These are phyloP conservation scores for Hozukius guyotensis DNA, from an alignment of 2,797 vertebrate species.

Conservation along the genomic window DNA sequence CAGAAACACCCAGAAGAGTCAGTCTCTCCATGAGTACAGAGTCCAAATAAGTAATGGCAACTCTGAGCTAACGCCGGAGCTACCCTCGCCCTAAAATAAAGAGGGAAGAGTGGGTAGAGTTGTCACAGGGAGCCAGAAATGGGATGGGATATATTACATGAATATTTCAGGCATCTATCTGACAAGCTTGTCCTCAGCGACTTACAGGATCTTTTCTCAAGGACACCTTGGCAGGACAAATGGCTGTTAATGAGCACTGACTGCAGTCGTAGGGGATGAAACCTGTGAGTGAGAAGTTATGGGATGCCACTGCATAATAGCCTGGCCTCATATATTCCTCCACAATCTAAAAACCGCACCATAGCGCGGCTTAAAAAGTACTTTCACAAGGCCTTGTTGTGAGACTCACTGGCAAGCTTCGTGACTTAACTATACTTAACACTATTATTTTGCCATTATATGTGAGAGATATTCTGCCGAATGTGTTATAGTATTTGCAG, in stretches of 20 bases:
- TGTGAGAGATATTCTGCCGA: not conserved
- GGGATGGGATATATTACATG: constrained; percentile 51
- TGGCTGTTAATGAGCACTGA: constrained; percentile 37
- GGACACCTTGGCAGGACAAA: constrained; percentile 52
- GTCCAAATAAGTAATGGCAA: constrained; percentile 72
- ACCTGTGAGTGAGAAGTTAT: constrained; percentile 18
- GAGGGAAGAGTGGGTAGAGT: constrained; percentile 39
- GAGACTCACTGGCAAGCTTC: not conserved
- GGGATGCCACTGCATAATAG: constrained; percentile 9
- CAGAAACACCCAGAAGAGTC: constrained; percentile 70
- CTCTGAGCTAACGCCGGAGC: constrained; percentile 55
- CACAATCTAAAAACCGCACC: not conserved
- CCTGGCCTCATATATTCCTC: not conserved
- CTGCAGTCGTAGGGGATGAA: constrained; percentile 12
- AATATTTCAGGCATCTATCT: constrained; percentile 62
- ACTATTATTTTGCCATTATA: not conserved
- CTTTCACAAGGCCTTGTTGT: not conserved
- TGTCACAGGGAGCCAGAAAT: constrained; percentile 49
- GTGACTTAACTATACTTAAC: not conserved
- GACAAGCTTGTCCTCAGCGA: constrained; percentile 54
- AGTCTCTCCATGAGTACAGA: constrained; percentile 57
- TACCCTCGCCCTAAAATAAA: constrained; percentile 51
- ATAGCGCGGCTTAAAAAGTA: not conserved
- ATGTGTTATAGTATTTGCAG: not conserved
- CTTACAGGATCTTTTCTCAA: constrained; percentile 50